phyloP scores from a whole-genome alignment of 37 sponge, comb jelly and placozoan genomes.

The Geodia barretti region DNA sequence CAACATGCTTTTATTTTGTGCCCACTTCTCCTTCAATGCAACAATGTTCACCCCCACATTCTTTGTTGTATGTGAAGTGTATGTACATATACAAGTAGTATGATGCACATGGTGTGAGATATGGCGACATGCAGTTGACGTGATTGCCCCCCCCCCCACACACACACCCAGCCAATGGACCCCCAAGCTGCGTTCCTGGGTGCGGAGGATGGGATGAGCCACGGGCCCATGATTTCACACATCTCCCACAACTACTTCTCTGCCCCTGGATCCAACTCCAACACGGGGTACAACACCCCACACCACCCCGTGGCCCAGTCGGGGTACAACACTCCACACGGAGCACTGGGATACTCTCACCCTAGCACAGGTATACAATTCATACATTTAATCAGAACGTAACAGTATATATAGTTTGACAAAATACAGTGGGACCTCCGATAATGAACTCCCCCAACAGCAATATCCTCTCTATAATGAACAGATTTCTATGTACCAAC shows the following conservation, averaged over 20 bases:
- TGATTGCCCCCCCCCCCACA: too few species aligned
- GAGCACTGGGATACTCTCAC: neutral
- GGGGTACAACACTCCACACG: conserved; percentile 13
- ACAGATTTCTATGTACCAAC: too few species aligned
- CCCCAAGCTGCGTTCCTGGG: neutral
- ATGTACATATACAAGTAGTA: neutral
- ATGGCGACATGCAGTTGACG: neutral
- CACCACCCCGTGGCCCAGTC: neutral
- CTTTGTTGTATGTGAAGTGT: neutral
- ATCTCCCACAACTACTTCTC: neutral
- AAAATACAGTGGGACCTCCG: too few species aligned
- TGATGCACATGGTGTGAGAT: neutral
- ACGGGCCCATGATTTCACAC: neutral
- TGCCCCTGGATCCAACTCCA: neutral
- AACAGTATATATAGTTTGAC: too few species aligned
- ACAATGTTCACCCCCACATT: too few species aligned
- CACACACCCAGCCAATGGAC: neutral
- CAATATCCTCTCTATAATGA: too few species aligned
- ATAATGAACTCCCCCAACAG: too few species aligned
- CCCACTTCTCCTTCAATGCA: too few species aligned
- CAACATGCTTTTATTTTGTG: too few species aligned
- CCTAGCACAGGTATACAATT: neutral
- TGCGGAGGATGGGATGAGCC: neutral
- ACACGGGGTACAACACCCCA: conserved; percentile 14
- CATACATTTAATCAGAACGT: too few species aligned